Evolutionary conservation across 2,113 vertebrate species (phyloP), one percentile per base, ranked within the genome.

Genomic region (Salvator merianae): DNA sequence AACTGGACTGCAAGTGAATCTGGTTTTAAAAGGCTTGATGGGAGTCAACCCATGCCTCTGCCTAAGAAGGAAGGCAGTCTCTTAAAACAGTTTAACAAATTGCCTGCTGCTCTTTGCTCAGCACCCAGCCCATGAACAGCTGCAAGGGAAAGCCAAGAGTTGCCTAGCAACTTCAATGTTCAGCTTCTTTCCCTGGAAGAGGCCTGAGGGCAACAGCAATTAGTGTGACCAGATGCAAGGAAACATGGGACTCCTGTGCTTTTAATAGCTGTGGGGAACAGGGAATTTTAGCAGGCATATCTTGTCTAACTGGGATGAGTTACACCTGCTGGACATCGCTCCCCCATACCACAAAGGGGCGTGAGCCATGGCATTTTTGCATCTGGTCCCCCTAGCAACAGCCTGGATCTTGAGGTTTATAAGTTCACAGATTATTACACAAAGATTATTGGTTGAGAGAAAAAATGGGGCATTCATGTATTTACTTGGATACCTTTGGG

Each of bases 201-300:
- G 55, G 83, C 83, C 83, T 79, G 47, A 71, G 83, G 83, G 83
- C 77, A 73, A 69, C 55, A 79, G 69, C 83, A 85, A 85, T 85
- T 85, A 79, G 76, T 73, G 77, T 85, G 77, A 79, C 83, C 76
- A 85, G 76, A 85, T 85, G 77, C 76, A 72, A 50, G 69, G 68
- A 53, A 79, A 75, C 62, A 76, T 16, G 43, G 72, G 82, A 32
- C 30, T 85, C 77, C 83, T 79, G 38, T 73, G 77, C 40, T 71
- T 79, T 65, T 14, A 34, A 65, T 63, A 47, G 32, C 28, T 50
- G 55, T 79, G 53, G 81, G 63, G 59, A 82, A 79, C 53, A 79
- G 69, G 66, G 36, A 70, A 73, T 85, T 73, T 79, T n/a, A 65
- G 55, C 55, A 79, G 69, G 55, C 65, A 38, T 55, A 73, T 26